Base-by-base conservation (phyloP, 2,797 vertebrate genomes). In the Lutjanus argentimaculatus region DNA sequence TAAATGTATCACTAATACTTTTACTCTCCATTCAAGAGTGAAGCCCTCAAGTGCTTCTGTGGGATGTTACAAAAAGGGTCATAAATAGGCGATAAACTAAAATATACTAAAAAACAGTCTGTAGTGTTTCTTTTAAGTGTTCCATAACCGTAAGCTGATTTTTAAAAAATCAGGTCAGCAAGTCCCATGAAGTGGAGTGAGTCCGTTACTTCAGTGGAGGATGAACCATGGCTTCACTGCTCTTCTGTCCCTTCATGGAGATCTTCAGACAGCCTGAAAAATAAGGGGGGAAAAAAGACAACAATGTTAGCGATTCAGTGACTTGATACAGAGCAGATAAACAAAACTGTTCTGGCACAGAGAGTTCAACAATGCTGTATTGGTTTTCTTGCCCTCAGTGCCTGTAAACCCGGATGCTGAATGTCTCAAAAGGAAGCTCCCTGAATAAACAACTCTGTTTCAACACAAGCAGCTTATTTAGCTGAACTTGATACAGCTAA, bases 71-170 rank as follows among this genome's bases (percentile, higher is more conserved):
- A 80, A 78, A 87, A 85, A 13, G n/a, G 68, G 14, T 87, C 84
- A 91, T 93, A 93, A 93, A 91, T 90, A 90, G 58, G 67, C 59
- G 73, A 83, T 79, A 75, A 80, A 77, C 80, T 87, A 85, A 87
- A 88, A 45, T 62, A 77, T 78, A 75, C 76, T 76, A 79, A 86
- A 85, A 83, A 10, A 82, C 30, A 84, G 90, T 90, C 80, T 86
- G 88, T 94, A 91, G 93, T 92, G 91, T 93, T 87, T 76, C 77
- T 76, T 73, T 62, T 12, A 75, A 88, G 77, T 76, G 79, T 90
- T 88, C 87, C 92, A 93, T 89, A 65, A 68, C 58, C 3, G 2
- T 56, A 7, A 45, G 78, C 30, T 2, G 63, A 55, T 61, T 79
- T 59, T 25, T 36, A 25, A 58, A 4, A 57, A 77, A 42, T 49